These are phyloP conservation scores for Anticlea derivata DNA, from an alignment of 2,888 invertebrate genomes.

Conservation along the genomic window DNA sequence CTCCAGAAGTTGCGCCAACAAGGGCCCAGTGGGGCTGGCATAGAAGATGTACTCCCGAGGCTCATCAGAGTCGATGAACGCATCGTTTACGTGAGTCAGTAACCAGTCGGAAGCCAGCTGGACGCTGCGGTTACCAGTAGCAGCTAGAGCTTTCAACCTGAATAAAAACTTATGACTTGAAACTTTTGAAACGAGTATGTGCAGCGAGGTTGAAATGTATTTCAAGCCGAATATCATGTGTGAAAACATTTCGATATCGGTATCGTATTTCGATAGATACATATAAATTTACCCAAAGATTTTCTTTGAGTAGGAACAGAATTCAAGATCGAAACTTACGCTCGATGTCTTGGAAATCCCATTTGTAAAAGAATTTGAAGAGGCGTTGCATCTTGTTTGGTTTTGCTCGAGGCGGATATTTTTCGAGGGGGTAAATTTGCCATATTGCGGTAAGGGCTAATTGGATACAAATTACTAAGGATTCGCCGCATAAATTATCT, in stretches of 20 bases:
- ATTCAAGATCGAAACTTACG: slow-evolving; percentile 92
- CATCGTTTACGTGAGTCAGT: slow-evolving; percentile 94
- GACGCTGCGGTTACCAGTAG: slow-evolving; percentile 94
- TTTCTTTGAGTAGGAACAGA: no score
- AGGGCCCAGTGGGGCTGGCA: slow-evolving; percentile 91
- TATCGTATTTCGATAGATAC: no score
- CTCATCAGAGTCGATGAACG: slow-evolving; percentile 88
- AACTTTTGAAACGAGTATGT: no score
- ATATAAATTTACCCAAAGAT: no score
- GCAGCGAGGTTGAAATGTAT: no score
- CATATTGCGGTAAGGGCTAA: slow-evolving; percentile 73
- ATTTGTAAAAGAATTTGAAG: slow-evolving; percentile 93
- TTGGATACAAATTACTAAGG: slow-evolving; percentile 39
- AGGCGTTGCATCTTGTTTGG: slow-evolving; percentile 89
- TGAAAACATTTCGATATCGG: no score
- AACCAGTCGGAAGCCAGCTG: slow-evolving; percentile 96
- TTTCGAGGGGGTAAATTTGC: slow-evolving; percentile 91
- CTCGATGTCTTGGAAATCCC: slow-evolving; percentile 94
- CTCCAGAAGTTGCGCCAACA: slow-evolving; percentile 88
- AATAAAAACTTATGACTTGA: slow-evolving; percentile 45
- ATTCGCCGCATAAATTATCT: slow-evolving; percentile 48
- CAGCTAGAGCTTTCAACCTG: slow-evolving; percentile 94
- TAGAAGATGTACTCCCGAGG: slow-evolving; percentile 95
- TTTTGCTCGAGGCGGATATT: slow-evolving; percentile 88
- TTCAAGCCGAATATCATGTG: no score